A percentile compares a stretch with the other conserved stretches of the same genome.
phyloP scores from a whole-genome alignment of 2,888 invertebrate species.

The Tholera decimalis region DNA sequence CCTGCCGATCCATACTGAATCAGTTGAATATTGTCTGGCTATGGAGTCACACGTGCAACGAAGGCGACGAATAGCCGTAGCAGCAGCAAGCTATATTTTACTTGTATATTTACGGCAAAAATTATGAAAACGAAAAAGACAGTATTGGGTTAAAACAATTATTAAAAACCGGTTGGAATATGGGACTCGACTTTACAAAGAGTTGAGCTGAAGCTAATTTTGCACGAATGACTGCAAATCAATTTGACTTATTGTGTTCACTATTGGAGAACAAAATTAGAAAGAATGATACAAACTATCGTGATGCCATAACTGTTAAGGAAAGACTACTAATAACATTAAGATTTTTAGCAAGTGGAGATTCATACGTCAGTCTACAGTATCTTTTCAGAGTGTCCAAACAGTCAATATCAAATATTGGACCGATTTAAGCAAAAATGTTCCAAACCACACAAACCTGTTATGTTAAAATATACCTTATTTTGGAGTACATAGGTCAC shows the following conservation, averaged over 20 bases:
- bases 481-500: too few relatives aligned
- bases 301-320: constrained; percentile 58
- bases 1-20: constrained; percentile 56
- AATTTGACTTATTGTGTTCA: constrained; percentile 61
- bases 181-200: constrained; percentile 37
- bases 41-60: constrained; percentile 62
- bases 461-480: too few relatives aligned
- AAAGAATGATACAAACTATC: constrained; percentile 57
- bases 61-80: constrained; percentile 55
- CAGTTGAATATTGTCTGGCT: constrained; percentile 50
- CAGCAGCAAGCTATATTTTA: constrained; percentile 58
- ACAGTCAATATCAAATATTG: constrained; percentile 56
- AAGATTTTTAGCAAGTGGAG: constrained; percentile 60
- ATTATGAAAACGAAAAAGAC: constrained; percentile 49
- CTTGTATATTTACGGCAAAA: constrained; percentile 52
- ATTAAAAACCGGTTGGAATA: constrained; percentile 45
- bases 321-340: constrained; percentile 58
- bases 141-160: constrained; percentile 47
- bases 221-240: constrained; percentile 57
- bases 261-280: constrained; percentile 51
- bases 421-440: too few relatives aligned
- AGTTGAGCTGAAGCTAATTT: constrained; percentile 58
- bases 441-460: too few relatives aligned
- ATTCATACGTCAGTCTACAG: constrained; percentile 58
- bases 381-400: constrained; percentile 56